Conservation (phyloP, 2,113 vertebrate genomes). For the Dicaeum eximium region DNA sequence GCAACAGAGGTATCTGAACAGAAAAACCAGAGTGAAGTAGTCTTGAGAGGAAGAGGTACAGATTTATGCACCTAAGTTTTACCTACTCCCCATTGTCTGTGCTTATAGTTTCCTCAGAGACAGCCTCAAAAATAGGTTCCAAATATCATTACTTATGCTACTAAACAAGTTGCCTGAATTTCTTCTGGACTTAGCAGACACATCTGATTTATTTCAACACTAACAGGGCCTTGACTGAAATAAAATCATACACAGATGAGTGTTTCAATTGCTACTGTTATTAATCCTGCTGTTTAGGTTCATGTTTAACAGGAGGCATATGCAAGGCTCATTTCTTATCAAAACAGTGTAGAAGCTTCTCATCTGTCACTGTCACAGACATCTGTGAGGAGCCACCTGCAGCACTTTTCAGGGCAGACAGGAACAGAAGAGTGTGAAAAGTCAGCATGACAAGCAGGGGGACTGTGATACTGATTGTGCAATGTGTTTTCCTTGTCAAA, state of each 20-base stretch:
- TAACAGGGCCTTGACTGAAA: constrained; percentile 1
- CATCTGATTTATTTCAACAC: background rate
- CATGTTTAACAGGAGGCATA: constrained; percentile 32
- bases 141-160: background rate
- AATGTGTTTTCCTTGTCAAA: constrained; percentile 1
- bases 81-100: background rate
- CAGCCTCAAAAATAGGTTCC: background rate
- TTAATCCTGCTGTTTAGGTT: constrained; percentile 35
- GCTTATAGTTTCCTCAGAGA: background rate
- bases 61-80: background rate
- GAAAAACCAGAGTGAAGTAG: background rate
- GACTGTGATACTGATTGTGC: background rate
- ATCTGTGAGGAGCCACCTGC: constrained; percentile 21
- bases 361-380: constrained; percentile 38
- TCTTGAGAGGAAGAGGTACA: background rate
- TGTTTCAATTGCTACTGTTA: background rate
- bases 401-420: background rate
- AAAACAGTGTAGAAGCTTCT: constrained; percentile 26
- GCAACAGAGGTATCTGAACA: background rate
- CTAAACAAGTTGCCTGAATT: background rate
- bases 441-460: background rate
- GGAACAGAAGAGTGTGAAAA: background rate
- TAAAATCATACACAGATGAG: background rate
- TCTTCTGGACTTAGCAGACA: background rate
- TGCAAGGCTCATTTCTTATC: constrained; percentile 51